Base-by-base conservation (phyloP, 2,113 vertebrate species). In the Antigone vipio region DNA sequence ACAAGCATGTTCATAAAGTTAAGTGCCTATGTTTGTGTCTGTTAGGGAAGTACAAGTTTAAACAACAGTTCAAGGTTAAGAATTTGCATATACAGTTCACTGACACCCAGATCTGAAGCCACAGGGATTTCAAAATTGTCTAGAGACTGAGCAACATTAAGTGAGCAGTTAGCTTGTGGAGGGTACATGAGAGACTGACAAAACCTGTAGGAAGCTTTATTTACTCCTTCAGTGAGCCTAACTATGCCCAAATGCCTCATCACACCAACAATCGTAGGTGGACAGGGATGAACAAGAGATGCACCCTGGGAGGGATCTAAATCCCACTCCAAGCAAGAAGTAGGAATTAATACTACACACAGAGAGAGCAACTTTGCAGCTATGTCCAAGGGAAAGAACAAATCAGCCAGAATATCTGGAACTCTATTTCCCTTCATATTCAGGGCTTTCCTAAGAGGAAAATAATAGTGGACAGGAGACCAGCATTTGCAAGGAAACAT, bases 201-300 rank as follows among this genome's bases (percentile, higher is more conserved):
- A 77, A 93, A 86, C n/a, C 44, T 55, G 73, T 27, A 95, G 91
- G 73, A 95, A 87, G 77, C 49, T 94, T 67, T 34, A 72, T 88
- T 88, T 83, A 45, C 29, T 89, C 56, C 80, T 72, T 52, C 56
- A 53, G 80, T 47, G 40, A 91, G 83, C 15, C 44, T 34, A 73
- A 87, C 64, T n/a, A 12, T 47, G 56, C 60, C 80, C 94, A 74
- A 89, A 72, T 3, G 19, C 30, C 76, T 81, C 60, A 78, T 72
- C 72, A 77, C 52, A 67, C 22, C 73, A 85, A 13, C 59, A 83
- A 18, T 35, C n/a, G 79, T 53, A 83, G 75, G 91, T 79, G 67
- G 78, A 88, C 79, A 76, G 62, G n/a, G 55, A 69, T 66, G 75
- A 93, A 91, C 9, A 76, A 26, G 72, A 90, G 60, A 50, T 80